These are phyloP conservation scores for Donacobius atricapilla DNA, from an alignment of 2,113 vertebrate species.

Conservation along the genomic window DNA sequence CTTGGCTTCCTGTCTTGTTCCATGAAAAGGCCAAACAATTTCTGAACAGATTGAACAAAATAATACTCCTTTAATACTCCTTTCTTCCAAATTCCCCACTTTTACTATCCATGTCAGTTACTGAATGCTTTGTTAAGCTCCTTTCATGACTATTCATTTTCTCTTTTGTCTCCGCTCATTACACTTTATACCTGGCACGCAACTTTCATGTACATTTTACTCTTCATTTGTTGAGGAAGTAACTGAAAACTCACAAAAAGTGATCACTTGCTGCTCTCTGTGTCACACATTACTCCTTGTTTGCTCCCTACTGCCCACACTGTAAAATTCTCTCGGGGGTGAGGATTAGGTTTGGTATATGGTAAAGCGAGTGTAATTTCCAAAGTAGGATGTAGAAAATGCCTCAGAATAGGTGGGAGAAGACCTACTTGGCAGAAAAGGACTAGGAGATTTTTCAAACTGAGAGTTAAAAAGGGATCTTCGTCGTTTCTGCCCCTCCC, in stretches of 20 bases:
- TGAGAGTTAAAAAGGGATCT: slow-evolving; percentile 48
- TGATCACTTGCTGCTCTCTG: background rate
- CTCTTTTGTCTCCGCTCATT: background rate
- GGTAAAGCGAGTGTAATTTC: background rate
- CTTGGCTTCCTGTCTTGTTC: background rate
- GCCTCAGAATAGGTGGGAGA: background rate
- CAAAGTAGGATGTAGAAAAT: background rate
- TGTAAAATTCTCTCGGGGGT: background rate
- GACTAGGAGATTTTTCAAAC: background rate
- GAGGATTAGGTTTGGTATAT: background rate
- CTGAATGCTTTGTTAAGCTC: background rate
- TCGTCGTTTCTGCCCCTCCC: slow-evolving; percentile 52
- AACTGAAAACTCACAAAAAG: background rate
- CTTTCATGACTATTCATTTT: background rate
- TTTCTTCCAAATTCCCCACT: background rate
- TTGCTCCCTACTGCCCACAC: background rate
- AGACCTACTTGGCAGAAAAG: background rate
- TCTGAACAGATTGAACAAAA: background rate
- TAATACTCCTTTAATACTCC: background rate
- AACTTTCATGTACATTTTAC: background rate
- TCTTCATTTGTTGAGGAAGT: background rate
- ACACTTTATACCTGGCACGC: background rate
- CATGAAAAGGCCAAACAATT: background rate
- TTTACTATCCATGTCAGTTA: background rate
- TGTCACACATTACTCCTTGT: background rate